Conservation (phyloP, 92 coral and sea anemone species). For the Parazoanthus atlanticus region DNA sequence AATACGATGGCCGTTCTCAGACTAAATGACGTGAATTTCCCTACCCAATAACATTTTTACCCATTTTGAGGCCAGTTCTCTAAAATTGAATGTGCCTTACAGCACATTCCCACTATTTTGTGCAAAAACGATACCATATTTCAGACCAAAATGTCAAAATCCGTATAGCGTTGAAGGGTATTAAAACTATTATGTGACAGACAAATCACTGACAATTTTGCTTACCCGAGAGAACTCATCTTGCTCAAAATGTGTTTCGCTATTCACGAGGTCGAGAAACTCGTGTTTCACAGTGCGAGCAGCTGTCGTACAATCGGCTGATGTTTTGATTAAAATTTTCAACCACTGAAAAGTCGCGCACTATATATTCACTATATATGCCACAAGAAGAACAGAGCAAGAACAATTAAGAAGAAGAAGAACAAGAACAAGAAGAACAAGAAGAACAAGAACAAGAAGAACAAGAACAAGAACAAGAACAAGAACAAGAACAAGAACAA, state of each 20-base stretch:
- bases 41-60: neutral
- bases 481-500: too few relatives aligned
- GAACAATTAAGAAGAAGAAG: neutral
- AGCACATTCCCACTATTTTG: neutral
- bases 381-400: too few relatives aligned
- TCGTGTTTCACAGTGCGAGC: neutral
- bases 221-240: neutral
- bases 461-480: too few relatives aligned
- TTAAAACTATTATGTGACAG: neutral
- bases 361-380: neutral
- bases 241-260: neutral
- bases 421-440: neutral
- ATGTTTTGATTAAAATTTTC: neutral
- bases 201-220: neutral
- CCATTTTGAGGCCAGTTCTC: constrained; percentile 6
- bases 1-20: neutral
- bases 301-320: neutral
- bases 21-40: neutral
- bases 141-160: neutral
- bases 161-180: neutral
- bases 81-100: neutral
- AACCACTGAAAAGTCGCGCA: neutral
- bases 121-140: neutral
- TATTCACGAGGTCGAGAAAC: neutral
- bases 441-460: neutral